Evolutionary conservation across 1,140 invertebrate species (phyloP).

Genomic region (Cotesia glomerata): DNA sequence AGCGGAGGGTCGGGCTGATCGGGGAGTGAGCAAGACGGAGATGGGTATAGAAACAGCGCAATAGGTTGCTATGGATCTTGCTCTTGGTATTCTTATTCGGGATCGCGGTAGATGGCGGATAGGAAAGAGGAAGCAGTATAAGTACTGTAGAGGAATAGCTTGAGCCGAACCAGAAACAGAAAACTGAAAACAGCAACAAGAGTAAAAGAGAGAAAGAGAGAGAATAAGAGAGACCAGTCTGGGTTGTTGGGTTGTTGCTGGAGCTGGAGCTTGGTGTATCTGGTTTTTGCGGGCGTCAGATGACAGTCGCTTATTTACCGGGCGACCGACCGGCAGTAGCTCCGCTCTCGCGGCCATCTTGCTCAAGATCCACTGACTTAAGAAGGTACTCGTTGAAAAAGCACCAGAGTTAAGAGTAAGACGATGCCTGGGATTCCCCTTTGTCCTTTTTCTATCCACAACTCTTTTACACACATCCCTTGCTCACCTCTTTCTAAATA

Average conservation of each 20-base stretch:
- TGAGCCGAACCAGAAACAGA: neutral
- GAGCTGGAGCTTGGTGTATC: slow-evolving; percentile 46
- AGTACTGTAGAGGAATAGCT: neutral
- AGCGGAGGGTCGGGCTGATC: slow-evolving; percentile 11
- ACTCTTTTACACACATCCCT: neutral
- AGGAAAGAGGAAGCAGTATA: neutral
- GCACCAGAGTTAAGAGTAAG: slow-evolving; percentile 1
- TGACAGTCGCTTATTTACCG: slow-evolving; percentile 63
- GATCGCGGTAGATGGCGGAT: too few species aligned
- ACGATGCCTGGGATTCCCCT: slow-evolving; percentile 14
- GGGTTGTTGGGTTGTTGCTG: slow-evolving; percentile 5
- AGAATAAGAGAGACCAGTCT: slow-evolving; percentile 49
- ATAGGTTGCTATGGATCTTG: neutral
- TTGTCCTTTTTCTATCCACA: slow-evolving; percentile 7
- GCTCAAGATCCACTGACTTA: slow-evolving; percentile 53
- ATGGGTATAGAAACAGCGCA: neutral
- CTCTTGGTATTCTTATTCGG: slow-evolving; percentile 8
- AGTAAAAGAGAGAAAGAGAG: neutral
- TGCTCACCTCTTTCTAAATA: neutral
- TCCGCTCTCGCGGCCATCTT: slow-evolving; percentile 56
- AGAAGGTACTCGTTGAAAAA: slow-evolving; percentile 42
- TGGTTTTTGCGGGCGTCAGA: slow-evolving; percentile 62
- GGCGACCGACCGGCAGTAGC: slow-evolving; percentile 13
- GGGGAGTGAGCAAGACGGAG: neutral
- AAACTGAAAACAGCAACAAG: neutral